Base-by-base conservation (phyloP, 2,113 vertebrate species). In the Plectropomus leopardus region DNA sequence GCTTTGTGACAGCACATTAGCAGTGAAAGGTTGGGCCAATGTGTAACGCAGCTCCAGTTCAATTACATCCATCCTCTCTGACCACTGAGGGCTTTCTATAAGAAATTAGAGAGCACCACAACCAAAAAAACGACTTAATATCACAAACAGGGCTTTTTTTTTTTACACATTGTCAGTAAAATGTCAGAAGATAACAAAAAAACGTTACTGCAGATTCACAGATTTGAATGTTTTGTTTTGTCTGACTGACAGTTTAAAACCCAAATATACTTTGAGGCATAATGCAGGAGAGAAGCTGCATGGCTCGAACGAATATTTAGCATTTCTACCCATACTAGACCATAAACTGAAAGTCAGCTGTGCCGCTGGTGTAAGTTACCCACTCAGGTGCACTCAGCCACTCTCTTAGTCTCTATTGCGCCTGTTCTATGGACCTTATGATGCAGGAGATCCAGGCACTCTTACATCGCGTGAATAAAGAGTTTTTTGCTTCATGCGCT, bases 1-100 rank as follows among this genome's bases (percentile, higher is more conserved):
- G 50, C 82, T 86, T 64, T 60, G 79, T 86, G 89, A 91, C 72
- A 83, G 78, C 86, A 28, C 68, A 86, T 84, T 86, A 83, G 79
- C n/a, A 68, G 69, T 30, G 66, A 81, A 40, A 74, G 81, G 74
- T 70, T 50, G 44, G 44, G 67, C 13, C 15, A 60, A 67, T 40
- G 65, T 64, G 59, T 23, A 66, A 63, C 78, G 59, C 51, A 80
- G 79, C 76, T 61, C 72, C 55, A 16, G 50, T 81, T 85, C 76
- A 69, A 42, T 59, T 48, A 24, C 75, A 44, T 69, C 63, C 61
- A 70, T 72, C 58, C 71, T 19, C 44, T 81, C 14, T 13, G 34
- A 34, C 53, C 11, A 28, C 7, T 21, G 8, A 71, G 28, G 26
- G 24, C 30, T 45, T 58, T 72, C 11, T n/a, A 70, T 21, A 36